These are phyloP conservation scores for Gnathonemus longibarbis DNA, from an alignment of 2,113 vertebrate species.

Conservation along the genomic window DNA sequence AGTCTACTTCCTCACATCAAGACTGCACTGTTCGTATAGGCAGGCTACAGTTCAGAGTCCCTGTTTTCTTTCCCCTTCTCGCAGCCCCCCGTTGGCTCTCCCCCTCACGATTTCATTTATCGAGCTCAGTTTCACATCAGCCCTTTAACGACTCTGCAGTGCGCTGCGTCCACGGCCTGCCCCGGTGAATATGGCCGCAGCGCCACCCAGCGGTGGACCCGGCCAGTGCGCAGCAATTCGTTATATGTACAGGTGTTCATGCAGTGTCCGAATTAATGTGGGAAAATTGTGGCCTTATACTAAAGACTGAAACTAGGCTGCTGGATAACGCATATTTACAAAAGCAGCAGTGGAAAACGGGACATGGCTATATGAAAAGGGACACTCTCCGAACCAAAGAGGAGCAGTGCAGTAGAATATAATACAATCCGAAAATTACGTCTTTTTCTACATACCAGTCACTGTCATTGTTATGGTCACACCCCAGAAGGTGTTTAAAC, in stretches of 20 bases:
- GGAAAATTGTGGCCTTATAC: not conserved
- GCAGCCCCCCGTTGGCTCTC: not conserved
- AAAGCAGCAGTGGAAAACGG: not conserved
- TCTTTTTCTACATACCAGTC: not conserved
- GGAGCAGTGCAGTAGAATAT: not conserved
- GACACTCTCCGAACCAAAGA: not conserved
- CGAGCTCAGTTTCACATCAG: conserved; percentile 13
- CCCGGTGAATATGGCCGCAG: not conserved
- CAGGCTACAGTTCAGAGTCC: not conserved
- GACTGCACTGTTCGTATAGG: conserved; percentile 27
- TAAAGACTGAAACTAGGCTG: not conserved
- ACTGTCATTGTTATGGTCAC: not conserved
- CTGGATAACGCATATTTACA: not conserved
- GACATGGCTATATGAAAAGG: not conserved
- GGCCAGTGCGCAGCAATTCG: not conserved
- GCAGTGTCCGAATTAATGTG: not conserved
- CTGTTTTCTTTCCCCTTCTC: not conserved
- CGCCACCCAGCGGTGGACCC: conserved; percentile 15
- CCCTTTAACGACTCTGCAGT: not conserved
- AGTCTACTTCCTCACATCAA: conserved; percentile 40
- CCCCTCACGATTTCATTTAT: conserved; percentile 4
- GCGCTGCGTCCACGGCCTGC: not conserved
- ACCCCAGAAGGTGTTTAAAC: not conserved
- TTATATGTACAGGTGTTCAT: not conserved
- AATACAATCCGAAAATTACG: not conserved